These are phyloP conservation scores for Muscicapa adusta DNA, from an alignment of 2,113 vertebrate genomes.

Conservation along the genomic window DNA sequence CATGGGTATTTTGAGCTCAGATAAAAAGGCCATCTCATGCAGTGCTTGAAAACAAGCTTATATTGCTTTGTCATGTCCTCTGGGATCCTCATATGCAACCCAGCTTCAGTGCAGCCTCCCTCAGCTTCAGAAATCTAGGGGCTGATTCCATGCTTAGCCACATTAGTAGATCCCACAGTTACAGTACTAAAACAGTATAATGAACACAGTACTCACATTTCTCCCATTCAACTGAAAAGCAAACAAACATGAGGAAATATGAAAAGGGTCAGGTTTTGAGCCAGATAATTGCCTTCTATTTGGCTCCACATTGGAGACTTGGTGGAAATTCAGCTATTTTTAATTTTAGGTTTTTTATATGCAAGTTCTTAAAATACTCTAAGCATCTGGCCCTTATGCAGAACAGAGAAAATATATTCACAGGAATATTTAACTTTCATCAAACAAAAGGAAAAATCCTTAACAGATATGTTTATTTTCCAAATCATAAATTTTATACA, in stretches of 20 bases:
- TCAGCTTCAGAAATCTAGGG: background rate
- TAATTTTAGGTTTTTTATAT: background rate
- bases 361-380: background rate
- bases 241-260: background rate
- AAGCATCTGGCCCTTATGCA: background rate
- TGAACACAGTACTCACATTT: background rate
- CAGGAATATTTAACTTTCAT: background rate
- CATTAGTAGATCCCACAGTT: background rate
- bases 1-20: background rate
- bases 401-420: background rate
- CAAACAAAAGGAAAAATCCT: background rate
- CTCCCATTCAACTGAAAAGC: background rate
- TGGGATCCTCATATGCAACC: background rate
- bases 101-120: background rate
- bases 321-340: conserved; percentile 9
- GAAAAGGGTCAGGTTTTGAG: background rate
- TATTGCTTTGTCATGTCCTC: background rate
- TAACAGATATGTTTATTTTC: background rate
- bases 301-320: background rate
- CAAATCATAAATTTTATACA: background rate
- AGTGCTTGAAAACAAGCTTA: background rate
- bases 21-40: background rate
- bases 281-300: background rate
- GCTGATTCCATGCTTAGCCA: background rate
- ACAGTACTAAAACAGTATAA: background rate